Evolutionary conservation across 2,113 vertebrate genomes (phyloP).

Genomic region (Fulmarus glacialis): DNA sequence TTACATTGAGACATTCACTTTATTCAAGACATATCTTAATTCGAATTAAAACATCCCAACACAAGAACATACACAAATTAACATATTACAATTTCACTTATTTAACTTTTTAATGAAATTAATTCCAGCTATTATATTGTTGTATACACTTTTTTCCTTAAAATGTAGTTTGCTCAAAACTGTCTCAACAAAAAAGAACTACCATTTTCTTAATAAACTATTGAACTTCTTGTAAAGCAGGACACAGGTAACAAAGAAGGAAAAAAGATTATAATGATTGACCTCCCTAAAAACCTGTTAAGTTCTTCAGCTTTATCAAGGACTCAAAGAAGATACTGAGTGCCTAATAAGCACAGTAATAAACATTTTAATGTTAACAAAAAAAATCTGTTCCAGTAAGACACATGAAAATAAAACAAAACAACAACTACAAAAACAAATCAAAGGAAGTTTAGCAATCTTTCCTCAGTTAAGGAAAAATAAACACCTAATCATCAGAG

Average conservation of each 20-base stretch:
- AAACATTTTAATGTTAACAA: background rate
- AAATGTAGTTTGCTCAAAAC: background rate
- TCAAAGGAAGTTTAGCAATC: background rate
- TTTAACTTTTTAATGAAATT: background rate
- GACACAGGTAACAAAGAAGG: background rate
- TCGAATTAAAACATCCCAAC: background rate
- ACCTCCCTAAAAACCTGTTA: background rate
- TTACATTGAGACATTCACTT: background rate
- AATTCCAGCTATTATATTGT: background rate
- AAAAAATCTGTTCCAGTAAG: background rate
- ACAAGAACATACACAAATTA: background rate
- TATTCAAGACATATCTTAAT: background rate
- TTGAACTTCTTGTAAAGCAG: background rate
- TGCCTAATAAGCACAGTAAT: background rate
- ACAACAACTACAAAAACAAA: background rate
- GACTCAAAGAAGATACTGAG: background rate
- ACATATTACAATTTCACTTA: background rate
- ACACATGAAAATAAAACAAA: background rate
- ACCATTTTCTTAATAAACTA: background rate
- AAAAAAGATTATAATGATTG: background rate
- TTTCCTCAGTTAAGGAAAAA: background rate
- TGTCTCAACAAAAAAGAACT: background rate
- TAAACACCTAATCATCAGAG: background rate
- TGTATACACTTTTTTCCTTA: background rate
- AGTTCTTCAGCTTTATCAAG: background rate